Evolutionary conservation across 2,888 invertebrate species (phyloP), one percentile per base, ranked within the genome.

Genomic region (Dexiosoma caninum): DNA sequence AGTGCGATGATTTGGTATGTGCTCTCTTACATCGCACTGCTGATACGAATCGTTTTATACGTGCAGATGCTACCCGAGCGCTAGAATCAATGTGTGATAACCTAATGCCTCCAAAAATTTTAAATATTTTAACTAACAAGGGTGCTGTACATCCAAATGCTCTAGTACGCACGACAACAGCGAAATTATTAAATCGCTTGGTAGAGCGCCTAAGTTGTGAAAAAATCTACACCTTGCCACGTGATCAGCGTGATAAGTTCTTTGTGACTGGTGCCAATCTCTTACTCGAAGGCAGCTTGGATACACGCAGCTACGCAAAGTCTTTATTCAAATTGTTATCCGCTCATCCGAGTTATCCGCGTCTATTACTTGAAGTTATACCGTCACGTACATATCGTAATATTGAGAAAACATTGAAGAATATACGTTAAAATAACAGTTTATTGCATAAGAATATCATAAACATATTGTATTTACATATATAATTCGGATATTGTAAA

Each of bases 21-120:
- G 94, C 95, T 9, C 91, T 98, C 74, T 92, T 98, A 32, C 95
- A 95, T 84, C 94, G 98, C 79, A 95, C 96, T 60, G 97, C 97
- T 0, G 98, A 99, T 87, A 98, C 97, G 7, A 98, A 98, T 90
- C 94, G 95, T 84, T 98, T 99, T 88, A 92, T 99, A 62, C 92
- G 98, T 21, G 95, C 95, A 37, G 98, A 98, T 90, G 96, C 97
- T 2, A 86, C 85, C 0, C 92, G 92, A 9, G 96, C 98, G 0
- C 90, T 99, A 46, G 95, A 94, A 85, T 92, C 93, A 12, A 94
- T 99, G 93, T 94, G 96, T 75, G 94, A 95, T 74, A 92, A 94
- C 78, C 92, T 96, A 16, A 93, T 94, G 30, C 93, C 95, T 6
- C 91, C 92, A 6, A 93, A 94, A 84, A 93, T 94, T 0, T 92